Evolutionary conservation across 1,140 invertebrate genomes (phyloP), one percentile per base, ranked within the genome.

Genomic region (Bactericera cockerelli): DNA sequence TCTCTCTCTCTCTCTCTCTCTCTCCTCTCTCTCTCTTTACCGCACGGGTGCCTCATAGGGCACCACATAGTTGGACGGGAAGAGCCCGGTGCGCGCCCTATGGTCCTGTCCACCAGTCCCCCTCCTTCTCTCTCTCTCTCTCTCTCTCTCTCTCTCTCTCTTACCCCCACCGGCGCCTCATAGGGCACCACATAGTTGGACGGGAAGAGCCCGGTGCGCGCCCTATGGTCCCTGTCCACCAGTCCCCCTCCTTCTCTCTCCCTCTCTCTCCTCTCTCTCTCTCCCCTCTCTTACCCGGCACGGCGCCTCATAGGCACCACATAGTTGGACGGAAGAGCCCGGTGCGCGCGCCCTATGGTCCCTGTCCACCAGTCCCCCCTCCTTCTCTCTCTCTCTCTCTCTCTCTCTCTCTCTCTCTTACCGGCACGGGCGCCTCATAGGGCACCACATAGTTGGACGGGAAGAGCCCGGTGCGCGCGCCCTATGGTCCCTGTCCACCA

Each of bases 321-420:
- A 72, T 93, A 93, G 77, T 93, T 94, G 0, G 86, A 89, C 0
- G 96, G 96, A 73, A 99, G 99, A 62, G 98, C 93, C 22, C 96
- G 96, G 13, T 77, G 80, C 62, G 82, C 81, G 38, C 82, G 82
- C 39, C 81, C 89, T 64, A 95, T 83, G 55, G 79, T 80, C 33
- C 96, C 96, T 10, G 93, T 96, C 95, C 95, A 98, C 95, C 95
- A 98, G 69, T 98, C 93, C 4, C 92, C 93, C 63, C 96, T n/a
- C n/a, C n/a, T n/a, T n/a, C n/a, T n/a, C n/a, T n/a, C n/a, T n/a
- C n/a, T n/a, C n/a, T n/a, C n/a, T n/a, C n/a, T n/a, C n/a, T n/a
- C n/a, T n/a, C n/a, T n/a, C n/a, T n/a, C n/a, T n/a, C n/a, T n/a
- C n/a, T 36, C 16, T 90, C 63, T n/a, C n/a, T n/a, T n/a, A n/a